Evolutionary conservation across 2,888 invertebrate genomes (phyloP), one percentile per base, ranked within the genome.

Genomic region (Drosophila meridiana): DNA sequence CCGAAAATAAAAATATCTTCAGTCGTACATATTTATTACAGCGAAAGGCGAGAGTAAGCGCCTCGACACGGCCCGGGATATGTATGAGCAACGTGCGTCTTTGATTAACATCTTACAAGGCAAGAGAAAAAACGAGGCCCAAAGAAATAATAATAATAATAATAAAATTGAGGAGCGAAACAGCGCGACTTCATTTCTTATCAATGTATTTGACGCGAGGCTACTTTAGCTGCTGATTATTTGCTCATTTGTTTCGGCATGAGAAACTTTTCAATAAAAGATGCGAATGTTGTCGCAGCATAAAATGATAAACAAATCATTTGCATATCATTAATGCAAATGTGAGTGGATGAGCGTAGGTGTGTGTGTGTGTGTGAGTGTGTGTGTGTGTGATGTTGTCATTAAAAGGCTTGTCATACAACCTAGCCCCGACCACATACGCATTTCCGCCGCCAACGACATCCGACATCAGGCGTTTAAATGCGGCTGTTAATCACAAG

Each of bases 311-410:
- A 89, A 89, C 90, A 84, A 87, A 84, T 91, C 84, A 89, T 89
- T 89, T 89, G 85, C 89, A 89, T 91, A 76, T 77, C 87, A 89
- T 89, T 89, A 90, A 90, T 80, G 83, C 83, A 90, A 81, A 87
- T 89, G 30, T 26, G 47, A 2, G 6, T 7, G 38, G 20, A 4
- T 30, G 36, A 13, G 32, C 6, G 14, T 28, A 9, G 20, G 30
- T 32, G 52, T 50, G 42, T 57, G 14, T 30, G 30, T n/a, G n/a
- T 36, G 61, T 43, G 47, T 45, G 56, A 43, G 36, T 53, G 45
- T 76, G 50, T 63, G 36, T 61, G 42, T 52, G 47, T 68, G 68
- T 68, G 45, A 48, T 81, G 64, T 71, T 62, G 65, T 77, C 82
- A 78, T 78, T 88, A 88, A 88, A 85, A 80, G 86, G 87, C 82